Base-by-base conservation (phyloP, 2,113 vertebrate genomes). In the Fregata magnificens region DNA sequence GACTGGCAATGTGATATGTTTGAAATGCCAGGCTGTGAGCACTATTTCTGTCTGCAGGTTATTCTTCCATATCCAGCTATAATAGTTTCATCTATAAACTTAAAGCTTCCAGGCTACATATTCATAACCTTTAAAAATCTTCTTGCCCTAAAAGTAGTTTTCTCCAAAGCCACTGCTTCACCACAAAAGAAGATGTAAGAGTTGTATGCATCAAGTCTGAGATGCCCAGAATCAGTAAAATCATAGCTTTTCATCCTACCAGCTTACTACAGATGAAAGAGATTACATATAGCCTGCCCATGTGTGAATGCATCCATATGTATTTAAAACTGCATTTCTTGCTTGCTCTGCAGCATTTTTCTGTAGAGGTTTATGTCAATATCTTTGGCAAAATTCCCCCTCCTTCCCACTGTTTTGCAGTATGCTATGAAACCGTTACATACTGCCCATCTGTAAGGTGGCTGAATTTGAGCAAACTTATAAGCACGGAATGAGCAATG, bases 401-500 rank as follows among this genome's bases (percentile, higher is more conserved):
- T 91, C 36, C 67, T 84, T 94, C 86, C 84, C 59, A 85, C 73
- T 93, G 91, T 90, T 96, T 82, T 94, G 91, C 81, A 88, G 81
- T 66, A 89, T 89, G 95, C 66, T 82, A 38, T 22, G 53, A 85
- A 94, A 72, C 78, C 77, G 56, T 76, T 89, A 86, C 81, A 69
- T 89, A 82, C 53, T 44, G 89, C 70, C 86, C 78, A 70, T 77
- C 70, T 94, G 86, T 45, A 84, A 93, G 16, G 62, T 50, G 78
- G 66, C 73, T 96, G 95, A 91, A 92, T 94, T 91, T 87, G 82
- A 89, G 81, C 81, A 89, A 91, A 79, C 31, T 21, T 53, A 44
- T 45, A 86, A 91, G 76, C 65, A 91, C 2, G 58, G 82, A 76
- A 49, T 79, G 86, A 96, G 89, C n/a, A 52, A 85, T 36, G 24